Evolutionary conservation across 2,113 vertebrate species (phyloP), one percentile per base, ranked within the genome.

Genomic region (Pteruthius melanotis): DNA sequence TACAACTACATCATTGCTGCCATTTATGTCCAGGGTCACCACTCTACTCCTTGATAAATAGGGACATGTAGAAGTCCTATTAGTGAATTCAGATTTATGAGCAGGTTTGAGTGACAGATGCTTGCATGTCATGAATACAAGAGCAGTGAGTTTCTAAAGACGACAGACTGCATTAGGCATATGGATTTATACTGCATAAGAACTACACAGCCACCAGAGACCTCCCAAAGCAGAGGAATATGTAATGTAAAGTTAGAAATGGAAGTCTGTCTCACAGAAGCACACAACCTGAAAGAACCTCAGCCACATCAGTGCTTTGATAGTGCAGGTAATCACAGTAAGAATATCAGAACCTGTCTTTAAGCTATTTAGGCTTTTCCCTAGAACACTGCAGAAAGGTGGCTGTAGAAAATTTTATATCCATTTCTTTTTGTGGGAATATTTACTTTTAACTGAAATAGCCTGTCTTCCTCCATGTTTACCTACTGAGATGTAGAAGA

Each of bases 81-180:
- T 92, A 93, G 47, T 47, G 54, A 86, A 42, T 74, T 10, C 56
- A 64, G 72, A 95, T 93, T 92, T 95, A 90, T 83, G 71, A 52
- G 65, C 4, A 2, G 30, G 52, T 52, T 87, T 83, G 78, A 94
- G 33, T 83, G 90, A 88, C 87, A 90, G 78, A 79, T 54, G 90
- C 28, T 80, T 80, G 71, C 68, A 81, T 74, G 83, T 66, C 90
- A 90, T 94, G 85, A 90, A 93, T 95, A 66, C 49, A 31, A 83
- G 68, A 95, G 37, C 21, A 53, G 35, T 33, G 75, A 91, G 59
- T 86, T 93, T 86, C 88, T 52, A 93, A 88, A 83, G 61, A 74
- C 0, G 1, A 83, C 75, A 90, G 50, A 54, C 56, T 91, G 64
- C 59, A 81, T 85, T 81, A 87, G 52, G 63, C 68, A 60, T 89